phyloP scores from a whole-genome alignment of 2,113 vertebrate genomes.

The Ptychochromis oligacanthus region DNA sequence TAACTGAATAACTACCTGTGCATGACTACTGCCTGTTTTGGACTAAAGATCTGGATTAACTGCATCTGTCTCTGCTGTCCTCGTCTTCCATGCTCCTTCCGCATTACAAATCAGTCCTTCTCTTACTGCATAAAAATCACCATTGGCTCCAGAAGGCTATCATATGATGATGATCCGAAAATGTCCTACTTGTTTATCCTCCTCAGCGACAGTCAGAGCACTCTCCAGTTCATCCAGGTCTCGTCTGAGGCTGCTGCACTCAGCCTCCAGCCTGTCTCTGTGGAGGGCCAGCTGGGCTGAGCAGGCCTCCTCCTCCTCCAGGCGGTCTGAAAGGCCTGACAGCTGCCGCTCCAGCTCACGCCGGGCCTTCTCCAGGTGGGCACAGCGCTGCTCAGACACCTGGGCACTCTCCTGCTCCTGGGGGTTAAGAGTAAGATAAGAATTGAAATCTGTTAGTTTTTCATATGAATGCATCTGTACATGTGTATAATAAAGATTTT shows the following conservation, averaged over 20 bases:
- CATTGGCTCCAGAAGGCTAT: background rate
- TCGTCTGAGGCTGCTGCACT: slow-evolving; percentile 74
- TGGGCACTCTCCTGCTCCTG: slow-evolving; percentile 77
- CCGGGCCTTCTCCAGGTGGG: slow-evolving; percentile 73
- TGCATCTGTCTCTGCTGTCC: background rate
- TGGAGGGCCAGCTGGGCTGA: slow-evolving; percentile 70
- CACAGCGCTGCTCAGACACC: slow-evolving; percentile 74
- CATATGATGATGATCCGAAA: background rate
- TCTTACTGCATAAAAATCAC: background rate
- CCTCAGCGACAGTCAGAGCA: slow-evolving; percentile 67
- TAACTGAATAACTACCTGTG: background rate
- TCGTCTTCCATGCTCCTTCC: background rate
- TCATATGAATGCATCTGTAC: background rate
- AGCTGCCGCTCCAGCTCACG: slow-evolving; percentile 77
- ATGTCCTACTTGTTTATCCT: slow-evolving; percentile 74
- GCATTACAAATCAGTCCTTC: background rate
- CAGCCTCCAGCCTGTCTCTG: slow-evolving; percentile 72
- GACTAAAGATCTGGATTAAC: background rate
- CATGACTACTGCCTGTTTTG: background rate
- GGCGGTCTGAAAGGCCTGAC: slow-evolving; percentile 67
- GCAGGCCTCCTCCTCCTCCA: slow-evolving; percentile 78
- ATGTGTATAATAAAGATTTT: background rate
- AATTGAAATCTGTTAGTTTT: background rate
- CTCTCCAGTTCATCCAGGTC: slow-evolving; percentile 80
- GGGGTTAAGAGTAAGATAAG: background rate